Conservation (phyloP, 2,797 vertebrate genomes). For the Corythornis leucogaster region DNA sequence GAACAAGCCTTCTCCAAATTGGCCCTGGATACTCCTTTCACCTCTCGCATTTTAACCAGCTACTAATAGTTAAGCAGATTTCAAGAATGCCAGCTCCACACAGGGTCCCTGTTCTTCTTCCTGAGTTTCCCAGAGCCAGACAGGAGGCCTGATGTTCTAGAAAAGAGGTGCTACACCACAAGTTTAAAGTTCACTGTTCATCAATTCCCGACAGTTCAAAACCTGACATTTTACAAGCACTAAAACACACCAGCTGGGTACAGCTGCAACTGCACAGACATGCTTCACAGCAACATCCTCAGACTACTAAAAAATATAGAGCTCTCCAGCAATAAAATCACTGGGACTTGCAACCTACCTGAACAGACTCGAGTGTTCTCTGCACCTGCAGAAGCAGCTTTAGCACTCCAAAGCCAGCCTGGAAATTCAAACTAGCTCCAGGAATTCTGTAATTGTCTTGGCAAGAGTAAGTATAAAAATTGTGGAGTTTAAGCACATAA, state of each 20-base stretch:
- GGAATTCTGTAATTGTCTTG: slow-evolving; percentile 16
- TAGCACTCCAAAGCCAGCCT: background rate
- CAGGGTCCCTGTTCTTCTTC: background rate
- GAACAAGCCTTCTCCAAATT: background rate
- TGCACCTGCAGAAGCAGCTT: background rate
- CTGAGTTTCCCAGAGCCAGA: background rate
- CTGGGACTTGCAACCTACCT: background rate
- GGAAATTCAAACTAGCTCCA: background rate
- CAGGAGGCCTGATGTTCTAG: background rate
- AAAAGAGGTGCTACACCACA: background rate
- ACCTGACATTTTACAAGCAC: background rate
- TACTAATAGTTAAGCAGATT: background rate
- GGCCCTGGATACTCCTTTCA: background rate
- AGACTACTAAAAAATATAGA: background rate
- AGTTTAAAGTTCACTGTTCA: background rate
- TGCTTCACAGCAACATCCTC: background rate
- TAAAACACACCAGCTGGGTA: background rate
- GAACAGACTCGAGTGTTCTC: background rate
- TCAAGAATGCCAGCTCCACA: background rate
- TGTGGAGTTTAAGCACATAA: background rate
- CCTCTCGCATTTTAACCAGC: background rate
- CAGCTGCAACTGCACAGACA: background rate
- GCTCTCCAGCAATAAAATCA: background rate
- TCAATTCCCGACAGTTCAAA: background rate
- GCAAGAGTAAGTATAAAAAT: background rate